These are phyloP conservation scores for Sipha maydis DNA, from an alignment of 2,888 invertebrate species.

Conservation along the genomic window DNA sequence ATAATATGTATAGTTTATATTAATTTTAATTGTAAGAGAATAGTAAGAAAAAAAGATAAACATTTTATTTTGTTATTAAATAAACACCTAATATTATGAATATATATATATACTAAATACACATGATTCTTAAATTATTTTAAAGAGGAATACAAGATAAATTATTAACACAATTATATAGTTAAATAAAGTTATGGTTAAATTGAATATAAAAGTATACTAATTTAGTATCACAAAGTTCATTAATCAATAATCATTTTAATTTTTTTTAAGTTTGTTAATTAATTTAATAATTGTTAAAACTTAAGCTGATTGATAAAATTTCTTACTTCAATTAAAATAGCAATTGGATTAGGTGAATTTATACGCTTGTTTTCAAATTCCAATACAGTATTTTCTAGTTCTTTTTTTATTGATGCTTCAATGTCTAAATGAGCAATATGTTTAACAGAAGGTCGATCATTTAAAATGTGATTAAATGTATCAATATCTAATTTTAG, in stretches of 20 bases:
- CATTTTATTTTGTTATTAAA: background rate
- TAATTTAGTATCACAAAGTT: slow-evolving; percentile 1
- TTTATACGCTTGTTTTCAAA: slow-evolving; percentile 64
- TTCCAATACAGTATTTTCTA: slow-evolving; percentile 59
- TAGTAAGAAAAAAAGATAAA: too few relatives aligned
- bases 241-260: background rate
- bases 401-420: slow-evolving; percentile 59
- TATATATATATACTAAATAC: too few relatives aligned
- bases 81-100: background rate
- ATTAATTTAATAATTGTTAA: background rate
- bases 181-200: background rate
- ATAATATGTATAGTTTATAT: too few relatives aligned
- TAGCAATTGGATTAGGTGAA: slow-evolving; percentile 64
- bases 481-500: slow-evolving; percentile 21
- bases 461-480: background rate
- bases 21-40: too few relatives aligned
- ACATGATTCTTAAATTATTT: too few relatives aligned
- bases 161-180: background rate
- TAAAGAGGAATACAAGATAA: background rate
- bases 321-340: slow-evolving; percentile 6
- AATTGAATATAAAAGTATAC: too few relatives aligned
- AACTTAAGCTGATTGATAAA: background rate
- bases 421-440: slow-evolving; percentile 54
- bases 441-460: slow-evolving; percentile 6
- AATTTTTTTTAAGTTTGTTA: background rate